phyloP scores from a whole-genome alignment of 1,140 invertebrate species.

The Cotesia typhae region DNA sequence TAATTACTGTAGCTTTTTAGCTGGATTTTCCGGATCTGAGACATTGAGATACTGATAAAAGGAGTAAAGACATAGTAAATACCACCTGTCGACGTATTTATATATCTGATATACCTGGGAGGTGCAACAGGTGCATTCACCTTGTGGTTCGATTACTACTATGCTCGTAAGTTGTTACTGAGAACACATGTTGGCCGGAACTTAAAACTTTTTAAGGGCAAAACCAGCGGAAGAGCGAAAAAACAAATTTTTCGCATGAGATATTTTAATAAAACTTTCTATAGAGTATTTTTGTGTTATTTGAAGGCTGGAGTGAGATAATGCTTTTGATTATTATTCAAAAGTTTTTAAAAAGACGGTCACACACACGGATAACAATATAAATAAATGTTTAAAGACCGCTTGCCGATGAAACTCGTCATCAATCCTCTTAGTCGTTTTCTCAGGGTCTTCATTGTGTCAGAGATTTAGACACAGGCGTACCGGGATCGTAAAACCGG shows the following conservation, averaged over 20 bases:
- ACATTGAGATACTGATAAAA: neutral
- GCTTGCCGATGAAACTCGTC: conserved; percentile 13
- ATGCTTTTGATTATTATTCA: no score
- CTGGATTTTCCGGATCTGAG: no score
- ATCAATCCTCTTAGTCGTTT: neutral
- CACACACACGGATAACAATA: no score
- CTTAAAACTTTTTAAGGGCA: conserved; percentile 15
- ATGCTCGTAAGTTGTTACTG: neutral
- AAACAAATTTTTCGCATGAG: neutral
- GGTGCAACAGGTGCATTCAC: conserved; percentile 34
- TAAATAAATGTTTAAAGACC: neutral
- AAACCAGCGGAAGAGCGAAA: conserved; percentile 6
- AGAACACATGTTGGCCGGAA: conserved; percentile 33
- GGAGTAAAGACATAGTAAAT: neutral
- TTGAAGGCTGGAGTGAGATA: no score
- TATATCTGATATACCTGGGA: neutral
- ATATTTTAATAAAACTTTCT: no score
- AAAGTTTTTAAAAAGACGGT: neutral
- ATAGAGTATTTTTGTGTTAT: no score
- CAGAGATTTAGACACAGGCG: conserved; percentile 8
- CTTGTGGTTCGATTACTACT: conserved; percentile 27
- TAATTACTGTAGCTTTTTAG: neutral
- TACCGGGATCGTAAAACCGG: conserved; percentile 19
- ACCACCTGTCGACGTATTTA: conserved; percentile 16
- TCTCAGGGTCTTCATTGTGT: conserved; percentile 23